Base-by-base conservation (phyloP, 2,113 vertebrate species). In the Symphodus melops region DNA sequence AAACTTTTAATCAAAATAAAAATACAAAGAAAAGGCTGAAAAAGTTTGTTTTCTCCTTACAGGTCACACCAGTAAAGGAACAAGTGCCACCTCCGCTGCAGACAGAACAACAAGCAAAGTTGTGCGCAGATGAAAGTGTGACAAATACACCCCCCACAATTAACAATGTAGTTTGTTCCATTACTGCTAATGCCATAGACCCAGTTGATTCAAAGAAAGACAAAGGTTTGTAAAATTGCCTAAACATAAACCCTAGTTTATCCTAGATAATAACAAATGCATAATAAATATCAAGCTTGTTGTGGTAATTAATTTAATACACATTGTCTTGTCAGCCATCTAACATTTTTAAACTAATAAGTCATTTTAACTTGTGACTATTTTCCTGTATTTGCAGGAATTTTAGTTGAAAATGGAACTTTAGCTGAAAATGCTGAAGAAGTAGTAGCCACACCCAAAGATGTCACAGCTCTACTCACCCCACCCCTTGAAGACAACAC, bases 401-500 rank as follows among this genome's bases (percentile, higher is more conserved):
- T 74, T 74, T 88, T 74, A 82, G 59, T 61, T 48, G 85, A 89
- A 58, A 89, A 85, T 63, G 68, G 79, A 19, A 78, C 72, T 74
- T 88, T 74, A 82, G 59, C 58, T 48, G 85, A 89, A 58, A 89
- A 85, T 63, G 68, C 72, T 62, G 89, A 88, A 53, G 84, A 69
- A 85, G 84, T 92, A 62, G 63, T 85, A 84, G 81, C 86, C 75
- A 68, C 91, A 88, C 89, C 92, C 88, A 92, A 93, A 92, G 91
- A 92, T 88, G 90, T 92, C 79, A 90, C 90, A 72, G 88, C 91
- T 81, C 88, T 93, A 60, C 91, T 92, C 77, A 93, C 91, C 80
- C 90, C 91, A 84, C 91, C 91, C 60, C 17, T 90, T 37, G 92
- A 92, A 78, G 92, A 93, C 68, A 89, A 83, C 82, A 77, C 79